These are phyloP conservation scores for Artibeus lituratus DNA, from an alignment of 2,797 vertebrate genomes.

Conservation along the genomic window DNA sequence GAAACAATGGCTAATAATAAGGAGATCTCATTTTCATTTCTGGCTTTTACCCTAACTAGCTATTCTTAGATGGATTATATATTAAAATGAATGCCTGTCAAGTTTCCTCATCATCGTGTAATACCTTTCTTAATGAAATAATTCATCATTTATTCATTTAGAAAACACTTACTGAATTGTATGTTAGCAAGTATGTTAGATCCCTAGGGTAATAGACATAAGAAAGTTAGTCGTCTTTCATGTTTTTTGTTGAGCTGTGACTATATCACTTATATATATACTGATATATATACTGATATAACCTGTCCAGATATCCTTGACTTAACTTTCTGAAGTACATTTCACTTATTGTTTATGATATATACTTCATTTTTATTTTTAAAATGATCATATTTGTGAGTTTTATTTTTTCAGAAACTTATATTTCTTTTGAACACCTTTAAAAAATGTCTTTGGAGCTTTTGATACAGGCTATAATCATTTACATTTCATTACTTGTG, in stretches of 20 bases:
- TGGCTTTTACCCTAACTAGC: background rate
- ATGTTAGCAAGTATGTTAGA: background rate
- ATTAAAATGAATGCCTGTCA: background rate
- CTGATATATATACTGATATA: background rate
- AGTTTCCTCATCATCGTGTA: background rate
- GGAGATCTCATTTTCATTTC: background rate
- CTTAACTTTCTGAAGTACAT: conserved; percentile 14
- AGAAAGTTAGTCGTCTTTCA: background rate
- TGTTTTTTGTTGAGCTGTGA: background rate
- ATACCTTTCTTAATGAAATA: background rate
- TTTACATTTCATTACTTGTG: background rate
- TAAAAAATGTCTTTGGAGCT: background rate
- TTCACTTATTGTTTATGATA: background rate
- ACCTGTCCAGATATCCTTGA: background rate
- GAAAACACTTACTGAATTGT: background rate
- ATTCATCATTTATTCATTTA: background rate
- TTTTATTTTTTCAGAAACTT: conserved; percentile 3
- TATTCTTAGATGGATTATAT: background rate
- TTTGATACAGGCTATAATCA: background rate
- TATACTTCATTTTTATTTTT: background rate
- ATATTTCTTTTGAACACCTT: background rate
- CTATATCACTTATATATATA: background rate
- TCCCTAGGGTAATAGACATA: background rate
- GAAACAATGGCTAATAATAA: background rate
- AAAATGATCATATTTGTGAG: background rate